Base-by-base conservation (phyloP, 2,888 invertebrate genomes). In the Tetheella fluctuosa region DNA sequence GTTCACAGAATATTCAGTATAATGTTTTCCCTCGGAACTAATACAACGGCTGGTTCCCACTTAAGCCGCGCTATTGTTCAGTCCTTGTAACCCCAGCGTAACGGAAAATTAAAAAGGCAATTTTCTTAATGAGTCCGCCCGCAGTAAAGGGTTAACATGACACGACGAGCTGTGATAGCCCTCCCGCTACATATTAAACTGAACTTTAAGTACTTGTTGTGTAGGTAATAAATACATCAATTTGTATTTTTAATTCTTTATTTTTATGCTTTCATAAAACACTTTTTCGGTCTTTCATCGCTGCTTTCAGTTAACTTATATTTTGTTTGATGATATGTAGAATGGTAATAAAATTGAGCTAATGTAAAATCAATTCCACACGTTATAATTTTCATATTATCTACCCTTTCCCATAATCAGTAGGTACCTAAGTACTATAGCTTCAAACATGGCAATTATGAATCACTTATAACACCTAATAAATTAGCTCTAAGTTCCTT, bases 51-150 rank as follows among this genome's bases (percentile, higher is more conserved):
- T 67, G 67, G 59, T 72, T 66, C 62, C 48, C 48, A 76, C 74
- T 78, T 78, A 75, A 70, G 65, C 65, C 62, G 59, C 61, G 69
- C 61, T 60, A 76, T 77, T 78, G 75, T 80, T 74, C 64, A 60
- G 66, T 69, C 63, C 67, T 37, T 71, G 71, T 69, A 67, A 77
- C 75, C 70, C 73, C 83, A 77, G 72, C 76, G 81, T 84, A 75
- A 84, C 83, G 83, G 88, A 86, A 88, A 89, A 89, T 90, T 90
- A 89, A 89, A 89, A 89, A 84, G 85, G 85, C 84, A 83, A 90
- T 89, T 87, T 86, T 81, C 83, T 77, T 89, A 89, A 89, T 89
- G 85, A 87, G 79, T 74, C 79, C 76, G 70, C 80, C 76, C 74
- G 75, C 73, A 72, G 71, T 73, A 73, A 72, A 76, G 81, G 81